Conservation (phyloP, 2,888 invertebrate species). For the Clusia tigrina region DNA sequence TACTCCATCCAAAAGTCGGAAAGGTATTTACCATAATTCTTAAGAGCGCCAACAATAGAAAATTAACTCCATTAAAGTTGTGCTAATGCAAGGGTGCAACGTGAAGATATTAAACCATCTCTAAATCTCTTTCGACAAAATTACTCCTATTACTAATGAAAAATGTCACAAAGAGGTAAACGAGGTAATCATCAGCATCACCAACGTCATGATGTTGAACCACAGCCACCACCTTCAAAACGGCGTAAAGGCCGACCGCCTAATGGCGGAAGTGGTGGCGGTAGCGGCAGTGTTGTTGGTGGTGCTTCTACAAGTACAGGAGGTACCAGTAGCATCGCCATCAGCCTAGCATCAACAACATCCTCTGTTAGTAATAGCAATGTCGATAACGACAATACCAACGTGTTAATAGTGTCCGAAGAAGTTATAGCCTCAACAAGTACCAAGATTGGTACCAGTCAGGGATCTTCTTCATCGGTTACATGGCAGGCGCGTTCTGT, state of each 20-base stretch:
- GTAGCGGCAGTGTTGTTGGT: constrained; percentile 31
- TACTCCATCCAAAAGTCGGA: constrained; percentile 1
- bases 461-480: constrained; percentile 47
- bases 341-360: constrained; percentile 16
- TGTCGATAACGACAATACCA: constrained; percentile 35
- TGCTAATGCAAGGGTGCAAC: constrained; percentile 5
- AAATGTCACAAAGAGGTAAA: constrained; percentile 81
- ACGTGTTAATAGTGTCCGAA: constrained; percentile 32
- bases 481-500: constrained; percentile 83
- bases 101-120: constrained; percentile 3
- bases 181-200: constrained; percentile 72
- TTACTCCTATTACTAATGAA: constrained; percentile 49
- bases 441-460: constrained; percentile 38
- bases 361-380: constrained; percentile 37
- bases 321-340: constrained; percentile 12
- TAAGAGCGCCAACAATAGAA: constrained; percentile 2
- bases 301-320: constrained; percentile 22
- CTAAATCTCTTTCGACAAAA: constrained; percentile 26
- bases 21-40: neutral
- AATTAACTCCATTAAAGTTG: constrained; percentile 9
- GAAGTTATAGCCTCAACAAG: constrained; percentile 39
- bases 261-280: constrained; percentile 45
- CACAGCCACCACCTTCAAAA: constrained; percentile 73
- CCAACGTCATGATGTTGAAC: constrained; percentile 63
- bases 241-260: constrained; percentile 78